Evolutionary conservation across 2,888 invertebrate genomes (phyloP).

Genomic region (Marronus borbonicus): DNA sequence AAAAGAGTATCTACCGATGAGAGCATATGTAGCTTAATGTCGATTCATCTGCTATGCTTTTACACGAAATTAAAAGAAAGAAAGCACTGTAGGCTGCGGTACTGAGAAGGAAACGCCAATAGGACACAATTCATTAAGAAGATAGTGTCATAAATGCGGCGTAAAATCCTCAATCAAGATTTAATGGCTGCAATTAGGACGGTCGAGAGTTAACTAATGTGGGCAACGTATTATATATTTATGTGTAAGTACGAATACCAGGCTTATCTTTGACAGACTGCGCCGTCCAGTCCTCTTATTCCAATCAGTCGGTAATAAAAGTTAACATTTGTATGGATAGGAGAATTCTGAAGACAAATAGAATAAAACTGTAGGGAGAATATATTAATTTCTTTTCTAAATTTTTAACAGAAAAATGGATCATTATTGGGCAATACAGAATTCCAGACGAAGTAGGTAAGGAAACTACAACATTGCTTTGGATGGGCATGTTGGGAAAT

Average conservation of each 20-base stretch:
- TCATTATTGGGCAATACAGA: too few relatives aligned
- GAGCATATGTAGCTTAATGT: too few relatives aligned
- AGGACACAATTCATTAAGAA: slow-evolving; percentile 52
- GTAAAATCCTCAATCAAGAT: slow-evolving; percentile 57
- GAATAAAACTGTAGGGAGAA: too few relatives aligned
- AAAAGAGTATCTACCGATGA: too few relatives aligned
- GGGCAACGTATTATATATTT: slow-evolving; percentile 28
- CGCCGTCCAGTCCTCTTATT: background rate
- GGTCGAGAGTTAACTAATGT: slow-evolving; percentile 48
- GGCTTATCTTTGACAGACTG: background rate
- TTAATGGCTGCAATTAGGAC: slow-evolving; percentile 53
- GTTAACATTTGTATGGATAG: too few relatives aligned
- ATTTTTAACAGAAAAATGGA: too few relatives aligned
- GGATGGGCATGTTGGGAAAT: too few relatives aligned
- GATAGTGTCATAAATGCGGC: slow-evolving; percentile 55
- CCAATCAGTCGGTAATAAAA: background rate
- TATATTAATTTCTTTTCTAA: too few relatives aligned
- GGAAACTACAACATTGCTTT: too few relatives aligned
- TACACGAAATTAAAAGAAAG: slow-evolving; percentile 2
- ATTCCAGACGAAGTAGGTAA: too few relatives aligned
- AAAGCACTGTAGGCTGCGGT: background rate
- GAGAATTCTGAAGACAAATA: too few relatives aligned
- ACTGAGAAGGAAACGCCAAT: slow-evolving; percentile 28
- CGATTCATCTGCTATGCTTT: background rate
- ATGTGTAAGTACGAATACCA: slow-evolving; percentile 19